Base-by-base conservation (phyloP, 2,888 invertebrate genomes). In the Cryptus viduatorius region DNA sequence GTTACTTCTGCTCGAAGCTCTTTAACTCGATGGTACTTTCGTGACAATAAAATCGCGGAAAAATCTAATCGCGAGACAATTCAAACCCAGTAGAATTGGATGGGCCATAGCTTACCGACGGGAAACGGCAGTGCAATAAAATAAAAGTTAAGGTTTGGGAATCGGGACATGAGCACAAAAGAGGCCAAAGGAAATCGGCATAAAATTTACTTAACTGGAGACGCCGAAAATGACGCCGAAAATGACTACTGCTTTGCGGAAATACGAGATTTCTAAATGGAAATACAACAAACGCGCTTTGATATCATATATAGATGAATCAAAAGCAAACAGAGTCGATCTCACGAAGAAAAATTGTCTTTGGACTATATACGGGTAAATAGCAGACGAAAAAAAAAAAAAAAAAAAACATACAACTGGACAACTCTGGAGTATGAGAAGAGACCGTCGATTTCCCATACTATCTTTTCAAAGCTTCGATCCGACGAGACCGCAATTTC, bases 401-500 rank as follows among this genome's bases (percentile, higher is more conserved):
- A 24, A 61, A 56, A 24, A 5, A 72, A 72, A 44, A 14, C 3
- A 24, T 2, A 24, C 42, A 44, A 24, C n/a, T 8, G 56, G 10
- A 29, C 56, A 59, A 14, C n/a, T 56, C n/a, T 56, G 5, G 44
- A 8, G 42, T 24, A 16, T 10, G 16, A 71, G 64, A 4, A 44
- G 42, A 50, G 29, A 53, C 16, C 16, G 19, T 16, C 8, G 48
- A 31, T 68, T 12, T n/a, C 48, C 56, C 8, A 29, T n/a, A 48
- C 19, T 19, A 61, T 56, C 31, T 31, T 72, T 72, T 72, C 19
- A 37, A 59, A 72, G 56, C 56, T 56, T 72, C 72, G 72, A 59
- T 72, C 72, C 42, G 42, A 72, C 44, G 37, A 19, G 59, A 72
- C 42, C 19, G 72, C 72, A 72, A 72, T 72, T 72, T 59, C n/a